A percentile compares a stretch with the other conserved stretches of the same genome.
These are phyloP conservation scores for Rhingia campestris DNA, from an alignment of 2,888 invertebrate genomes.

Conservation along the genomic window DNA sequence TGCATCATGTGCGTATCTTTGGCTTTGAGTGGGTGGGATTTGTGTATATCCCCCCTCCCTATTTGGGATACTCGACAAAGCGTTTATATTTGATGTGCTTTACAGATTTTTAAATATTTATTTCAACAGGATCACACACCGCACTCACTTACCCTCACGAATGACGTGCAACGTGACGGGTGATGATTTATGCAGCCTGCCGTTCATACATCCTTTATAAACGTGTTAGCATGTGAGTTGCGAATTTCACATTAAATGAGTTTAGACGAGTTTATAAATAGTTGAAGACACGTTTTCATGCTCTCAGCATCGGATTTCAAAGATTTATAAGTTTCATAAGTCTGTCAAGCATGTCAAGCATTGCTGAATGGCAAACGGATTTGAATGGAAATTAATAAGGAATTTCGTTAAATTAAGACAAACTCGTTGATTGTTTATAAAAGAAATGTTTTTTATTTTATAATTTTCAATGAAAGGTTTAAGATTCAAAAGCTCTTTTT, in stretches of 20 bases:
- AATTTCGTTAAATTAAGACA: too few species aligned
- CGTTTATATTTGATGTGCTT: constrained; percentile 52
- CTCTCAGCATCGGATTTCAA: too few species aligned
- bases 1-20: constrained; percentile 14
- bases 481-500: too few species aligned
- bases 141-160: neutral
- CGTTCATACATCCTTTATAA: constrained; percentile 14
- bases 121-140: constrained; percentile 34
- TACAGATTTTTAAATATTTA: constrained; percentile 63
- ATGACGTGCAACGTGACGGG: constrained; percentile 45
- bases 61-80: neutral
- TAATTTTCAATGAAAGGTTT: too few species aligned
- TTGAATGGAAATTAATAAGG: too few species aligned
- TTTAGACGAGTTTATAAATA: constrained; percentile 6
- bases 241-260: constrained; percentile 31
- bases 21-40: constrained; percentile 20
- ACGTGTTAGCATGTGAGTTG: constrained; percentile 17
- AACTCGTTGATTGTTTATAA: too few species aligned
- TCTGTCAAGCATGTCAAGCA: too few species aligned
- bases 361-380: too few species aligned
- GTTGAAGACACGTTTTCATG: neutral
- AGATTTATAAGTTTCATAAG: too few species aligned
- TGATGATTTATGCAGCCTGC: constrained; percentile 38
- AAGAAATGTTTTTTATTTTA: too few species aligned
- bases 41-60: neutral